phyloP scores from a whole-genome alignment of 2,113 vertebrate genomes.

The Paedocypris sp. region DNA sequence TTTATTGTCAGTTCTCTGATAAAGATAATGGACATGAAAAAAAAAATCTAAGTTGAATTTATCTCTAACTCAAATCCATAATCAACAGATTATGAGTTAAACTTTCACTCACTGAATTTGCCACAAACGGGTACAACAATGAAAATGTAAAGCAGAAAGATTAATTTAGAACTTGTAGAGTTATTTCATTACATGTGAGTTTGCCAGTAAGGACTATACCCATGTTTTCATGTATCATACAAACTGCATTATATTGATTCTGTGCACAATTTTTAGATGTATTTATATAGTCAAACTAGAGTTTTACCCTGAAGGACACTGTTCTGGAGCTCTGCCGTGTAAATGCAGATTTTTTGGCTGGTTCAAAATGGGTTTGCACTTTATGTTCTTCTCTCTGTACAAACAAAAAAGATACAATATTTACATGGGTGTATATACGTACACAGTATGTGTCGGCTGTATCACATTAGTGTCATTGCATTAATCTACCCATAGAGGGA shows the following conservation, averaged over 20 bases:
- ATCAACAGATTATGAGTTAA: no score
- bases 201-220: not conserved
- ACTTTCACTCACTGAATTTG: no score
- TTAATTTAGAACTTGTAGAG: no score
- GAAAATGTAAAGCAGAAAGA: no score
- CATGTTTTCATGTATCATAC: not conserved
- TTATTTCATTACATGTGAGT: no score
- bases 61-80: no score
- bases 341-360: constrained; percentile 60
- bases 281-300: not conserved
- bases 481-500: not conserved
- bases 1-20: not conserved
- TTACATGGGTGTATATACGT: no score
- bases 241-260: not conserved
- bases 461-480: not conserved
- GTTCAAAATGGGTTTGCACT: constrained; percentile 32
- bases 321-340: constrained; percentile 70
- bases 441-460: no score
- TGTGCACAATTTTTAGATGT: not conserved
- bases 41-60: no score
- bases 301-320: constrained; percentile 74
- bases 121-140: no score
- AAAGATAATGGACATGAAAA: no score
- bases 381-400: constrained; percentile 36
- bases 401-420: no score